A percentile compares a stretch with the other conserved stretches of the same genome.
Evolutionary conservation across 2,888 invertebrate species (phyloP).

Genomic region (Lithophane socia): DNA sequence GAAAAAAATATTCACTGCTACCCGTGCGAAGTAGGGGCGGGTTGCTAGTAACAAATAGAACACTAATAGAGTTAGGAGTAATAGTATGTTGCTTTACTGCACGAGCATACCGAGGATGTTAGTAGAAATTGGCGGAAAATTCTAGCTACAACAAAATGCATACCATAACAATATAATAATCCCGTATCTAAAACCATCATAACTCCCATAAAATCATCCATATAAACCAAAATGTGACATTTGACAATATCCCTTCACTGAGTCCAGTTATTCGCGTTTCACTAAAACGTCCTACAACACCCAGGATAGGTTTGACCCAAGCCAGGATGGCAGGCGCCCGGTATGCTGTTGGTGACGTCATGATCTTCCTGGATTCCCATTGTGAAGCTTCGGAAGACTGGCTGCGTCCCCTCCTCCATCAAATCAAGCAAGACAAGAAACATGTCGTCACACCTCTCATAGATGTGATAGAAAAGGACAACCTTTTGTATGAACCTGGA

Average conservation of each 20-base stretch:
- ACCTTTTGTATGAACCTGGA: constrained; percentile 85
- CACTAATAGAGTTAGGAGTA: neutral
- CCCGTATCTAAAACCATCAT: neutral
- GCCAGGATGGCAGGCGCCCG: constrained; percentile 96
- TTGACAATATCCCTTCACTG: neutral
- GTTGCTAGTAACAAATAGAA: neutral
- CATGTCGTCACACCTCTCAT: constrained; percentile 98
- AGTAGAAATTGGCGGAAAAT: neutral
- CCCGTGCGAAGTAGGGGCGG: too few species aligned
- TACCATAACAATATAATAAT: neutral
- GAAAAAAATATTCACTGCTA: too few species aligned
- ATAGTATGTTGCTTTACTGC: constrained; percentile 1
- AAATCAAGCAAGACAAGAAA: constrained; percentile 92
- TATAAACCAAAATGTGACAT: neutral
- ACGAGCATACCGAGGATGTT: neutral
- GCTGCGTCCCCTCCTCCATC: constrained; percentile 96
- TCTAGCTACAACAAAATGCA: neutral
- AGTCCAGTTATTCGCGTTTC: constrained; percentile 6
- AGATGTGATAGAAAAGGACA: constrained; percentile 95
- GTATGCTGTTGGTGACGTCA: constrained; percentile 80
- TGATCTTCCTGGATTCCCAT: constrained; percentile 97
- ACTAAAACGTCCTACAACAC: constrained; percentile 53
- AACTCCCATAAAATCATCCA: neutral
- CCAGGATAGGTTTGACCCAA: constrained; percentile 89
- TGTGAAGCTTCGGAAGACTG: constrained; percentile 95